Base-by-base conservation (phyloP, 2,113 vertebrate genomes). In the Aramus guarauna region DNA sequence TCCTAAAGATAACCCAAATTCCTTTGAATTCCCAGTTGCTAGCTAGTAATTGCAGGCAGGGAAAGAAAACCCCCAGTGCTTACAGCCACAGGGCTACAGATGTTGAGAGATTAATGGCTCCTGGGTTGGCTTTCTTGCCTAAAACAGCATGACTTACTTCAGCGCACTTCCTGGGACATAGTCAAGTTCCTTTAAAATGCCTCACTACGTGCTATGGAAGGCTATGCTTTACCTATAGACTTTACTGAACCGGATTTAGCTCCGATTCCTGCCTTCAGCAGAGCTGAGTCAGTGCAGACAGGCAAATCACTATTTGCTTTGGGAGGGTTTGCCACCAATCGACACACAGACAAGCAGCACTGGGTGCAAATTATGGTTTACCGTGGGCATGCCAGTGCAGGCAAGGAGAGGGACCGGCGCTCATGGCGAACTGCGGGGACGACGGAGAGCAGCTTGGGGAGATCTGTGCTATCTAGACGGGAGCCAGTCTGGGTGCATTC, bases 1-100 rank as follows among this genome's bases (percentile, higher is more conserved):
- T 96, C 97, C 91, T 97, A 91, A 77, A 91, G 89, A 92, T 50
- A 95, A 69, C 53, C 73, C 73, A n/a, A 39, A 78, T 94, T 94
- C 80, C 80, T 95, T 32, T 53, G 36, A 56, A 71, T 91, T 92
- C 76, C 8, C 67, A 41, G 88, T 39, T 68, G 76, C 58, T 41
- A 88, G 68, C 75, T 67, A 36, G 72, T 58, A 88, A 63, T 66
- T 83, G 82, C 64, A 84, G 78, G 30, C 90, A 91, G 90, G 47
- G 71, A 55, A 78, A 87, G 62, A 75, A 78, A 64, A 12, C 37
- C 88, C 63, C 79, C 88, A 41, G 80, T 9, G 56, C 83, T 82
- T 41, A 30, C 43, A 91, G 45, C 68, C 58, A 9, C 36, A 50
- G 69, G 55, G 62, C 36, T 87, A 62, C 86, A 76, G 41, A 89